A percentile compares a stretch with the other conserved stretches of the same genome.
Conservation (phyloP, 2,113 vertebrate genomes). For the Actenoides lindsayi region DNA sequence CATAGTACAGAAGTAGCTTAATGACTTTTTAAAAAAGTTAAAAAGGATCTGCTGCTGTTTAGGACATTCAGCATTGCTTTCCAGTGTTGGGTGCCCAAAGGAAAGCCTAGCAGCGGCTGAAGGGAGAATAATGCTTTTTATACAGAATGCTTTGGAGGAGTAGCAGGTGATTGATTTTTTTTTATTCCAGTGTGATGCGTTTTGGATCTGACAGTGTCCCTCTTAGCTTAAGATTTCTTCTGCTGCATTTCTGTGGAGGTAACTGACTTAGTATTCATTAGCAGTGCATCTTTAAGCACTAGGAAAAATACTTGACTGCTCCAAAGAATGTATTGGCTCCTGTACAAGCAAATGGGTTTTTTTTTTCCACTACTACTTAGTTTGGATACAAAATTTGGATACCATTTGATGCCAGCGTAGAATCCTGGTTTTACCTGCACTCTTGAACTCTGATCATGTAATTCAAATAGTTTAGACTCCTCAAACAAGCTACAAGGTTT, state of each 20-base stretch:
- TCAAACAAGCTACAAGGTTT: slow-evolving; percentile 9
- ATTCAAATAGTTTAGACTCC: background rate
- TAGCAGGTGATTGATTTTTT: background rate
- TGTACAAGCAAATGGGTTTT: background rate
- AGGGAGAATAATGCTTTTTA: background rate
- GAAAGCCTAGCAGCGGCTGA: background rate
- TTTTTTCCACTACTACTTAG: background rate
- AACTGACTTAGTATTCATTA: background rate
- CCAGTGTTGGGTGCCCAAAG: background rate
- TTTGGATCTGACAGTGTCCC: background rate
- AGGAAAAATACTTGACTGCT: background rate
- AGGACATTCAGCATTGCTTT: background rate
- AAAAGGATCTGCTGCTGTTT: background rate
- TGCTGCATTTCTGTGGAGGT: background rate
- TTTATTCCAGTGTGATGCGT: background rate
- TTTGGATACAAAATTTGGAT: background rate
- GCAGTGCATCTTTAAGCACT: background rate
- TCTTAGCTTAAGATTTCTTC: background rate
- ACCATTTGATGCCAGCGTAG: background rate
- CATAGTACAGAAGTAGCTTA: background rate
- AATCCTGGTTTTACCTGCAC: slow-evolving; percentile 4
- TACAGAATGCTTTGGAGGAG: background rate
- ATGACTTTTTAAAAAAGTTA: background rate
- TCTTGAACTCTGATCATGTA: slow-evolving; percentile 15
- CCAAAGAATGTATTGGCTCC: background rate